Evolutionary conservation across 1,140 invertebrate species (phyloP).

Genomic region (Lordiphosa collinella): DNA sequence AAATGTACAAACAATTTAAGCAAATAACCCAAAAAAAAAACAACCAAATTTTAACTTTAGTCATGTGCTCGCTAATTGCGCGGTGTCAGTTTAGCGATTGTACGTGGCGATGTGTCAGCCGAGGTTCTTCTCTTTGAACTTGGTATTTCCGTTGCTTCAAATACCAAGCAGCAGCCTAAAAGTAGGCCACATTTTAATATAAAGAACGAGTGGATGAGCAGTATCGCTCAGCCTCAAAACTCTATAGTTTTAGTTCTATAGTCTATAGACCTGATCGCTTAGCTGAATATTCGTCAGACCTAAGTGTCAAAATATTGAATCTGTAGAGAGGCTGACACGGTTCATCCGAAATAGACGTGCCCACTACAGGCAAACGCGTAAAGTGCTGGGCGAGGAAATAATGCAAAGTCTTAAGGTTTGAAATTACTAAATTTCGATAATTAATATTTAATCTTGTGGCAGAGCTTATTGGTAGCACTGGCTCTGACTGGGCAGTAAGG

Average conservation of each 20-base stretch:
- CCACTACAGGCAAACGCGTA: conserved; percentile 89
- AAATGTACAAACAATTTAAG: conserved; percentile 27
- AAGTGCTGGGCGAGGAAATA: conserved; percentile 90
- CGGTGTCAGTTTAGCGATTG: conserved; percentile 54
- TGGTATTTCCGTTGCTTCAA: conserved; percentile 28
- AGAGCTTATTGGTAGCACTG: too few species aligned
- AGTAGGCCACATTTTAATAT: neutral
- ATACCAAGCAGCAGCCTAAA: neutral
- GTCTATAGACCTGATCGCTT: too few species aligned
- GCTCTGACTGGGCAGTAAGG: too few species aligned
- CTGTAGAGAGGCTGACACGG: conserved; percentile 92
- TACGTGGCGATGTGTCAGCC: conserved; percentile 53
- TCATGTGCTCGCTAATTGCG: conserved; percentile 54
- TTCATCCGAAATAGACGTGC: conserved; percentile 95
- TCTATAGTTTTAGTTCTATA: too few species aligned
- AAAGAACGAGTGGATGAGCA: too few species aligned
- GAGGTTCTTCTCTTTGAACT: conserved; percentile 2
- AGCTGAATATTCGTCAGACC: too few species aligned
- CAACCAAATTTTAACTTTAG: conserved; percentile 32
- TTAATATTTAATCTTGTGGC: too few species aligned
- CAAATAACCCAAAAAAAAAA: conserved; percentile 43
- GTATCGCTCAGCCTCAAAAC: too few species aligned
- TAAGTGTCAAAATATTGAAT: conserved; percentile 99
- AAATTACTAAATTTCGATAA: too few species aligned
- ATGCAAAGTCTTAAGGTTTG: too few species aligned